Conservation (phyloP, 2,888 invertebrate species). For the Macrophya annulata region DNA sequence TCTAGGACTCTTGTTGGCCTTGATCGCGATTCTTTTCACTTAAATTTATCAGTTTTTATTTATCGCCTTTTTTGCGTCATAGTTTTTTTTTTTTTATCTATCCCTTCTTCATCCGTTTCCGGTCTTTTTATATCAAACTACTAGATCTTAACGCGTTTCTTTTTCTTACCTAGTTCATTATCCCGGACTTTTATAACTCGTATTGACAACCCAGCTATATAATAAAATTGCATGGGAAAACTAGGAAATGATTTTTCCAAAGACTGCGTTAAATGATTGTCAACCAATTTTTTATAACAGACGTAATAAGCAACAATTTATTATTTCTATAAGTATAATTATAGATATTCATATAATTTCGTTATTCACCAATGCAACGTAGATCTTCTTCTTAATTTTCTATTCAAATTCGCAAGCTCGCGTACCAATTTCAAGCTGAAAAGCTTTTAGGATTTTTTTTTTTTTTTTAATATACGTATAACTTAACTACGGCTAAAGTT, state of each 20-base stretch:
- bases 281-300: not conserved
- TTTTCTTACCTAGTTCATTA: not conserved
- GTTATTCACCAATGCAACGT: not conserved
- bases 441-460: not conserved
- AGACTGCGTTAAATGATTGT: not conserved
- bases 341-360: not conserved
- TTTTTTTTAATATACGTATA: conserved; percentile 15
- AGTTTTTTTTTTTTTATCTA: not conserved
- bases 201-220: not conserved
- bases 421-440: not conserved
- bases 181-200: not conserved
- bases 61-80: not conserved
- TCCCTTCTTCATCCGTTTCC: not conserved
- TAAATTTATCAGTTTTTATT: conserved; percentile 42
- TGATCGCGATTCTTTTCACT: conserved; percentile 37
- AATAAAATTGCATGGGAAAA: not conserved
- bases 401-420: too few relatives aligned
- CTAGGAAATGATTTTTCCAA: conserved; percentile 42
- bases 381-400: conserved; percentile 3
- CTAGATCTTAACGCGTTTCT: not conserved
- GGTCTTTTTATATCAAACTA: not conserved
- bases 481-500: not conserved
- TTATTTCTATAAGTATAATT: not conserved
- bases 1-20: conserved; percentile 50
- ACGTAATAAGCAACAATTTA: conserved; percentile 4